phyloP scores from a whole-genome alignment of 1,140 invertebrate species.

The Grapholita molesta region DNA sequence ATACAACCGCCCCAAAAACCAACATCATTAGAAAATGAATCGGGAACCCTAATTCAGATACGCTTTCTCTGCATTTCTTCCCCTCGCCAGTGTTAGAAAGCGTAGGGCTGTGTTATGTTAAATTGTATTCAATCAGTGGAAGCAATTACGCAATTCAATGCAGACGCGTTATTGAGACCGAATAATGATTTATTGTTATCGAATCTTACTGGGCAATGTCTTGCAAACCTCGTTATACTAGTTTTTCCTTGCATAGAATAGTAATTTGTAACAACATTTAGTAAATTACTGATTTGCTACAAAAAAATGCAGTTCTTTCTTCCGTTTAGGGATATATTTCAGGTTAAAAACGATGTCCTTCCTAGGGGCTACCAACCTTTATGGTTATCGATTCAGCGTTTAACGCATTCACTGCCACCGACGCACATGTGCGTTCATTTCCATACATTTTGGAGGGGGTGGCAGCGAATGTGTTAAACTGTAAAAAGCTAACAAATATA shows the following conservation, averaged over 20 bases:
- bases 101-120: slow-evolving; percentile 15
- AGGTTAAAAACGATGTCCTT: no score
- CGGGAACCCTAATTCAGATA: background rate
- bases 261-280: background rate
- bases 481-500: no score
- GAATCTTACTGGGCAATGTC: background rate
- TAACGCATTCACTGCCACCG: no score
- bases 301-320: no score
- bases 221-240: background rate
- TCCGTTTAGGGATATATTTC: no score
- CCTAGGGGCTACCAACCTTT: no score
- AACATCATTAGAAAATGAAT: background rate
- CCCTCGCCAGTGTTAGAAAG: background rate
- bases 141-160: slow-evolving; percentile 15
- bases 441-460: no score
- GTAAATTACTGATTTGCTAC: no score
- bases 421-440: no score
- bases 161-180: background rate
- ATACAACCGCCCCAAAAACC: background rate
- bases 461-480: no score
- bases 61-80: slow-evolving; percentile 9
- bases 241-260: background rate
- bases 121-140: slow-evolving; percentile 13
- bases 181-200: background rate
- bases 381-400: no score